phyloP scores from a whole-genome alignment of 2,113 vertebrate species.

The Nibea albiflora region DNA sequence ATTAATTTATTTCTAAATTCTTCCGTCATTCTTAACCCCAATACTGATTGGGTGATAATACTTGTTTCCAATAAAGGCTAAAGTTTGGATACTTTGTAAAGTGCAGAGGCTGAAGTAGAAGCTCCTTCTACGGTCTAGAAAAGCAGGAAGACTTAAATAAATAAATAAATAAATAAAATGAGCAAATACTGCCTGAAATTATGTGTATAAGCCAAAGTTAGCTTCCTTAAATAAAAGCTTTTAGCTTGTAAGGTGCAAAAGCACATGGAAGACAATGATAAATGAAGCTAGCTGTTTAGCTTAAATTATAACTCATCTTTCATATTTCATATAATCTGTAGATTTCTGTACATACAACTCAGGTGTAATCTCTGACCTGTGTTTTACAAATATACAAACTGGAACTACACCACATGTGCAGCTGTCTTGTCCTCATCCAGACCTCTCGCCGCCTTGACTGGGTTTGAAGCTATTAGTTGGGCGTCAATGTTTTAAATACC shows the following conservation, averaged over 20 bases:
- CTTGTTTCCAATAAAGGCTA: background rate
- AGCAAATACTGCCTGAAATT: slow-evolving; percentile 37
- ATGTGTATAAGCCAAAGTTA: slow-evolving; percentile 14
- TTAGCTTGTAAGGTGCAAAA: slow-evolving; percentile 22
- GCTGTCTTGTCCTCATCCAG: too few species aligned
- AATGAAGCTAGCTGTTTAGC: slow-evolving; percentile 41
- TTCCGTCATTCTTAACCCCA: background rate
- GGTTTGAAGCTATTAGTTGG: background rate
- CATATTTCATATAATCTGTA: background rate
- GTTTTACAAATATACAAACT: slow-evolving; percentile 28
- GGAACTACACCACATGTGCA: background rate
- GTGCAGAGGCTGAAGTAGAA: slow-evolving; percentile 54
- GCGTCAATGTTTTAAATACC: background rate
- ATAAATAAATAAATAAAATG: slow-evolving; percentile 16
- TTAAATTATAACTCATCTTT: slow-evolving; percentile 6
- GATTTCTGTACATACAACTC: slow-evolving; percentile 35
- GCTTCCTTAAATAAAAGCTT: slow-evolving; percentile 41
- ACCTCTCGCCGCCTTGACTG: background rate
- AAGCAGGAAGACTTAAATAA: slow-evolving; percentile 61
- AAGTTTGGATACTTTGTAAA: slow-evolving; percentile 28
- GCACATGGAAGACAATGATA: slow-evolving; percentile 68
- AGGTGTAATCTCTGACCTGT: background rate
- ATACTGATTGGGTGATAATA: too few species aligned
- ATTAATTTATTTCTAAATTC: background rate
- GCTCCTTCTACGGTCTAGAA: slow-evolving; percentile 8